phyloP scores from a whole-genome alignment of 2,888 invertebrate species.

The Ypsolopha sequella region DNA sequence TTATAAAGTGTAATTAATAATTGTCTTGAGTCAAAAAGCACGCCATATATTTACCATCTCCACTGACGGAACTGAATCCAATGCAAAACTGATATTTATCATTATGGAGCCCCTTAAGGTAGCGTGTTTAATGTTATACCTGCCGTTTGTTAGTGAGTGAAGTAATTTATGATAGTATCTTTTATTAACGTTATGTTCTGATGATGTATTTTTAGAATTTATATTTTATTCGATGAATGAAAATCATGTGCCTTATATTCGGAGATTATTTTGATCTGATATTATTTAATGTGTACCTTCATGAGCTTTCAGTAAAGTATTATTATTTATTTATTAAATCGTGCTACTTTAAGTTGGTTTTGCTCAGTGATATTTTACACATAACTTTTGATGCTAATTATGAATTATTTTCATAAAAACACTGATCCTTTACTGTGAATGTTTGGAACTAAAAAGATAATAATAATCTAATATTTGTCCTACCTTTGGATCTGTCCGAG shows the following conservation, averaged over 20 bases:
- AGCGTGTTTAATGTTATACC: too few species aligned
- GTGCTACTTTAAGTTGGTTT: not conserved
- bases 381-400: not conserved
- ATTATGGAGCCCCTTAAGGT: too few species aligned
- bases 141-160: too few species aligned
- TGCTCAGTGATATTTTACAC: not conserved
- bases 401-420: not conserved
- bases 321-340: not conserved
- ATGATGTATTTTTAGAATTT: too few species aligned
- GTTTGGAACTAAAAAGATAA: not conserved
- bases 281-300: conserved; percentile 39
- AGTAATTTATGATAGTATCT: too few species aligned
- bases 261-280: conserved; percentile 57
- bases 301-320: not conserved
- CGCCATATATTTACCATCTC: too few species aligned
- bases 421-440: not conserved
- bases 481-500: not conserved
- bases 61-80: too few species aligned
- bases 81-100: too few species aligned
- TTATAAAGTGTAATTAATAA: too few species aligned
- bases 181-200: too few species aligned
- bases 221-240: too few species aligned
- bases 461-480: not conserved
- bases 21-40: too few species aligned
- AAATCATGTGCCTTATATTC: conserved; percentile 47